These are phyloP conservation scores for Pseudochirops cupreus DNA, from an alignment of 2,797 vertebrate species.

Conservation along the genomic window DNA sequence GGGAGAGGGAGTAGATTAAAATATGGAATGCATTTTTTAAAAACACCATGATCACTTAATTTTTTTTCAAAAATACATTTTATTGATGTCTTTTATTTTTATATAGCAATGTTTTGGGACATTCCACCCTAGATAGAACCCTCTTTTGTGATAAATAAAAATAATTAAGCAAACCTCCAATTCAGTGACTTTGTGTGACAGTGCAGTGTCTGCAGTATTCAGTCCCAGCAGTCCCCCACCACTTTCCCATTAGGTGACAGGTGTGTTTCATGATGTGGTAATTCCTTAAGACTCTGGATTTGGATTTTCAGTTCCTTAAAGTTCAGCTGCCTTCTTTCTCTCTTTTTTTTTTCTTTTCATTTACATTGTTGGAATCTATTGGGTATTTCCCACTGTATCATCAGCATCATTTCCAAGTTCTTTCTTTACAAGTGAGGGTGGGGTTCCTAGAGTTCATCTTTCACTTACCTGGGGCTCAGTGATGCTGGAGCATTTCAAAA, in stretches of 20 bases:
- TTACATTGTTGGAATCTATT: neutral
- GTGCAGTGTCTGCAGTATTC: neutral
- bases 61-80: neutral
- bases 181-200: neutral
- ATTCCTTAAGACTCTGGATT: neutral
- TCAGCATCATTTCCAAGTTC: neutral
- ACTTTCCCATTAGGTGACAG: neutral
- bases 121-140: neutral
- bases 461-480: neutral
- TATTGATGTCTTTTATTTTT: neutral
- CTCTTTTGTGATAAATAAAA: neutral
- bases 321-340: neutral
- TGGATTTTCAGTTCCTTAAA: neutral
- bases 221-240: neutral
- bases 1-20: neutral
- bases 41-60: neutral
- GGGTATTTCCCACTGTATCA: neutral
- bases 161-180: neutral
- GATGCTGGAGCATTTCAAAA: neutral
- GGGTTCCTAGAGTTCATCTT: neutral
- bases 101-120: neutral
- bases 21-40: neutral
- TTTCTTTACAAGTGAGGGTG: neutral
- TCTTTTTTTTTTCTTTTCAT: neutral
- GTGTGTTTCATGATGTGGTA: neutral